Conservation (phyloP, 2,797 vertebrate species). For the Todus mexicanus region DNA sequence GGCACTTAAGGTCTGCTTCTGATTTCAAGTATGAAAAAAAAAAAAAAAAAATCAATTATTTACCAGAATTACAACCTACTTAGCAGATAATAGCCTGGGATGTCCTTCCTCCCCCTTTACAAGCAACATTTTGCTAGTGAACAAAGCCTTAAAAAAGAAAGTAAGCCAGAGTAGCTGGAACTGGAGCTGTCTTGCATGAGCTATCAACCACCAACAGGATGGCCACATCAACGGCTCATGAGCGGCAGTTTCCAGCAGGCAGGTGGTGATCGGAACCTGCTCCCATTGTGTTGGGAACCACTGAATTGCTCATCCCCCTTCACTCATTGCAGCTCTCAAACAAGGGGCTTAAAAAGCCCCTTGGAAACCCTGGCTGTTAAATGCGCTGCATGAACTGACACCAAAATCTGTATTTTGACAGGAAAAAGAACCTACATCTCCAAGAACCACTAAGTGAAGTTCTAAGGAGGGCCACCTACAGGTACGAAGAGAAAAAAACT, state of each 20-base stretch:
- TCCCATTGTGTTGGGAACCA: not conserved
- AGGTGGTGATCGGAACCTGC: not conserved
- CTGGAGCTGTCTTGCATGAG: not conserved
- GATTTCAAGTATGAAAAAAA: not conserved
- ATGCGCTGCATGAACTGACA: not conserved
- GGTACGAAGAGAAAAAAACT: not conserved
- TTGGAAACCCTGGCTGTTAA: not conserved
- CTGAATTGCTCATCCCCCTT: not conserved
- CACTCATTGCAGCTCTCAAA: not conserved
- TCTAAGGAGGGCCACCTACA: not conserved
- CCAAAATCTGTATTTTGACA: not conserved
- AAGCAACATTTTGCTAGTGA: not conserved
- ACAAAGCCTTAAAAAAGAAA: not conserved
- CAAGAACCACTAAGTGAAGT: not conserved
- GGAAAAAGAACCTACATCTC: not conserved
- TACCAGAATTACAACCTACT: conserved; percentile 38
- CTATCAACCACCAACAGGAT: not conserved
- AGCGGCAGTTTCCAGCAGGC: not conserved
- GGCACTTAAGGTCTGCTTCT: not conserved
- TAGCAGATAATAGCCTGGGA: conserved; percentile 25
- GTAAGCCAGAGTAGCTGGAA: not conserved
- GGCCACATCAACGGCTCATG: accelerated
- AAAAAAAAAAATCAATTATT: conserved; percentile 26
- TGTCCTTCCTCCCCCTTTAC: not conserved
- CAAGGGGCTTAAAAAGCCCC: not conserved